Percentiles rank a stretch among this genome's conserved stretches.
Evolutionary conservation across 2,888 invertebrate genomes (phyloP).

Genomic region (Dryobotodes eremita): DNA sequence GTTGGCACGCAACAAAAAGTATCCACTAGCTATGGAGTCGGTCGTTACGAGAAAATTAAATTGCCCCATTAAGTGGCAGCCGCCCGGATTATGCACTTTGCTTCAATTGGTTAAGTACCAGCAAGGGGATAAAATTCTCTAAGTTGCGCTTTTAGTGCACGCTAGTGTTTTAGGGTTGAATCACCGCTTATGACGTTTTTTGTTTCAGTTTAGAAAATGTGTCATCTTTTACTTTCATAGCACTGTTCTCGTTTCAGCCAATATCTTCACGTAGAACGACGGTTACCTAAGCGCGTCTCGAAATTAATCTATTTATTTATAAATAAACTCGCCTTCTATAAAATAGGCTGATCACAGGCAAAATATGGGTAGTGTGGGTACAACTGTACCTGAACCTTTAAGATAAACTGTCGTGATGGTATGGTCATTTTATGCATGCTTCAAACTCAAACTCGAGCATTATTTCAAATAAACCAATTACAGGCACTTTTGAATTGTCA

Average conservation of each 20-base stretch:
- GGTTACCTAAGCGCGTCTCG: too few relatives aligned
- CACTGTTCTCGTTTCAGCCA: too few relatives aligned
- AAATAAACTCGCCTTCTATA: too few relatives aligned
- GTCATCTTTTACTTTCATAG: neutral
- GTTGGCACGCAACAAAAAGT: conserved; percentile 73
- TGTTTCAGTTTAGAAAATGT: conserved; percentile 7
- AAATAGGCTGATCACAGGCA: too few relatives aligned
- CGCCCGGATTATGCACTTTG: conserved; percentile 73
- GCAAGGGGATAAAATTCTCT: conserved; percentile 65
- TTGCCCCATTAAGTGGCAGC: conserved; percentile 82
- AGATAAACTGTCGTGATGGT: too few relatives aligned
- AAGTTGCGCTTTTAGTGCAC: conserved; percentile 58
- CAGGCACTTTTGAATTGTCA: too few relatives aligned
- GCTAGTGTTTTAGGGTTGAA: conserved; percentile 47
- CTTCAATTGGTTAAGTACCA: conserved; percentile 72
- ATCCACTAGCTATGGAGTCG: conserved; percentile 70
- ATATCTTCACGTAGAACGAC: too few relatives aligned
- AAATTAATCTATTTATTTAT: too few relatives aligned
- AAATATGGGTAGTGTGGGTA: too few relatives aligned
- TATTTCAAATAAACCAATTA: too few relatives aligned
- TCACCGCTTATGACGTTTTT: conserved; percentile 14
- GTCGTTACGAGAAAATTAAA: conserved; percentile 85
- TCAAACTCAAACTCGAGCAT: too few relatives aligned
- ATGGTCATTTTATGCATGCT: neutral
- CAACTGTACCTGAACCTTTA: too few relatives aligned